A percentile compares a stretch with the other conserved stretches of the same genome.
Conservation (phyloP, 2,888 invertebrate species). For the Papilio protenor region DNA sequence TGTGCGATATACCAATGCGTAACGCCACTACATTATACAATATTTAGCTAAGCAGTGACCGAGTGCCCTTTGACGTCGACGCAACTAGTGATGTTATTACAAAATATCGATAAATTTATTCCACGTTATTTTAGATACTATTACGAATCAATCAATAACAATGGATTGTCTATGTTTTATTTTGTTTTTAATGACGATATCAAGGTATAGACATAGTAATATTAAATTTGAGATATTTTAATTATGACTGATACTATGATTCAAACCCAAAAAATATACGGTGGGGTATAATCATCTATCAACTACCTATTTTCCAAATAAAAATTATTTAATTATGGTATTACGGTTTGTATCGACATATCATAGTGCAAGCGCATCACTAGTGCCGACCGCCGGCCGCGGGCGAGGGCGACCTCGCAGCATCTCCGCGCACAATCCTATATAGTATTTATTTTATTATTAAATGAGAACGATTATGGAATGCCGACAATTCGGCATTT, state of each 20-base stretch:
- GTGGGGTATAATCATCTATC: too few relatives aligned
- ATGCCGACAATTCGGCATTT: constrained; percentile 13
- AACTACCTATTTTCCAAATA: not conserved
- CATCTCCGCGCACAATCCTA: constrained; percentile 53
- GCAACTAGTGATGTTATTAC: constrained; percentile 2
- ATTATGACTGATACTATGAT: too few relatives aligned
- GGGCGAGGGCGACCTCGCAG: constrained; percentile 52
- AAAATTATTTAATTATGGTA: not conserved
- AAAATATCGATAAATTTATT: not conserved
- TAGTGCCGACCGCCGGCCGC: not conserved
- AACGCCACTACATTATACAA: constrained; percentile 26
- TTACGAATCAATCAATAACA: too few relatives aligned
- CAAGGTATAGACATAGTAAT: too few relatives aligned
- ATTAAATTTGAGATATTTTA: too few relatives aligned
- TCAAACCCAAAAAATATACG: too few relatives aligned
- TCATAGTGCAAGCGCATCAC: not conserved
- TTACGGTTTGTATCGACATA: not conserved
- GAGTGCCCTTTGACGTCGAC: constrained; percentile 29
- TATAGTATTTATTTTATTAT: constrained; percentile 45
- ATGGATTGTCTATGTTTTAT: too few relatives aligned
- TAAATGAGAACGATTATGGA: constrained; percentile 46
- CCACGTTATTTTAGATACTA: not conserved
- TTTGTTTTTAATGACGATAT: too few relatives aligned
- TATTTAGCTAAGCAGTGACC: constrained; percentile 17
- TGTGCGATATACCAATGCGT: constrained; percentile 18